Base-by-base conservation (phyloP, 2,797 vertebrate genomes). In the Tolypeutes matacus region DNA sequence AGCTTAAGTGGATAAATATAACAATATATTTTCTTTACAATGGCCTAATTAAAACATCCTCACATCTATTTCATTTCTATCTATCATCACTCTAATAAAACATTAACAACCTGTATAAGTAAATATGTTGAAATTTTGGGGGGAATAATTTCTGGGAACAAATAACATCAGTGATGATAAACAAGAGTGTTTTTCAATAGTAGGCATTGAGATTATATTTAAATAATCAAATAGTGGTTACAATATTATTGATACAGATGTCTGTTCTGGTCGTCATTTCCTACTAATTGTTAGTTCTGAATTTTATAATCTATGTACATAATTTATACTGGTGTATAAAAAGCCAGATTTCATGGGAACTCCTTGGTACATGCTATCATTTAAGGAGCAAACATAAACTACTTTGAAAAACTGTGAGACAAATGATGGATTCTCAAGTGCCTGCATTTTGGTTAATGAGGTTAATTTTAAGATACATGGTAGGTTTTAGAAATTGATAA, bases 301-400 rank as follows among this genome's bases (percentile, higher is more conserved):
- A 98, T 97, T 27, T 86, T 67, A 96, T 96, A 92, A 58, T 78
- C 49, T 81, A 76, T 82, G 86, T 69, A 96, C 93, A 83, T 96
- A 98, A 97, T 97, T 98, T 84, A 96, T 49, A n/a, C 29, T 83
- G 91, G 97, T 91, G 70, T 78, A 4, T 72, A 90, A 75, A 72
- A 70, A 96, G 7, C 12, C 90, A 76, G 92, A 58, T 98, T 97
- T 93, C 89, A 89, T 51, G 34, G 93, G 94, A 97, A 95, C 92
- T 29, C 39, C 95, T 96, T 80, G 89, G 81, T 96, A 85, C 2
- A 49, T 49, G 92, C 93, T 49, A 73, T 49, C 62, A 70, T 64
- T 31, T 97, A 36, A 53, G 81, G 62, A 89, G n/a, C 42, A 31
- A 94, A 95, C 7, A 93, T 84, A 95, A 94, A 58, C 39, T 46